phyloP scores from a whole-genome alignment of 2,888 invertebrate genomes.

The Leptopterna dolabrata region DNA sequence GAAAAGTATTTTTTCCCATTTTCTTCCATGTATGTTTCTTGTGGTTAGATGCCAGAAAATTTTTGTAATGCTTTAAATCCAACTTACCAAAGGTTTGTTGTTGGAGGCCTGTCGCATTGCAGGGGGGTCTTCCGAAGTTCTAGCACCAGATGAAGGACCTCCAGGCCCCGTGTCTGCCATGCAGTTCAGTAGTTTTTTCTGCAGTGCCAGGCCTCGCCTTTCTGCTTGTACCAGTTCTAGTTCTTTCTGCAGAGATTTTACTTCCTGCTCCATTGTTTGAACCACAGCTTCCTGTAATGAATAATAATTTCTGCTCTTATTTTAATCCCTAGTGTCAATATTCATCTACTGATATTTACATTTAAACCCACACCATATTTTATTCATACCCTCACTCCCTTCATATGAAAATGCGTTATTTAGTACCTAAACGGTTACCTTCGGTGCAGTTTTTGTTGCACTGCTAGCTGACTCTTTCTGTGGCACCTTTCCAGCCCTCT shows the following conservation, averaged over 20 bases:
- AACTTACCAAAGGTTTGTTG: slow-evolving; percentile 15
- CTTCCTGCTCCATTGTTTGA: slow-evolving; percentile 72
- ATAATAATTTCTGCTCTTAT: too few relatives aligned
- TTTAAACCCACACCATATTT: too few relatives aligned
- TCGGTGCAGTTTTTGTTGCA: background rate
- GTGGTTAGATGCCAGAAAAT: too few relatives aligned
- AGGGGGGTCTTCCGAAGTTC: background rate
- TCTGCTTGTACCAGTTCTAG: slow-evolving; percentile 70
- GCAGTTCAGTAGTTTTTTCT: slow-evolving; percentile 65
- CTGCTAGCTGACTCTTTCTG: too few relatives aligned
- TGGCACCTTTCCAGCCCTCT: background rate
- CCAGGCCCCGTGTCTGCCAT: slow-evolving; percentile 31
- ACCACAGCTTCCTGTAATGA: slow-evolving; percentile 73
- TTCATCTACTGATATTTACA: too few relatives aligned
- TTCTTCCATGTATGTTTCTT: too few relatives aligned
- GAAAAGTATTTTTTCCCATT: too few relatives aligned
- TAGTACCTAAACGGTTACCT: background rate
- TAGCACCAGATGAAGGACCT: background rate
- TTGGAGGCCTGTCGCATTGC: background rate
- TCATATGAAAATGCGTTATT: slow-evolving; percentile 51
- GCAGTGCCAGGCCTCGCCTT: slow-evolving; percentile 69
- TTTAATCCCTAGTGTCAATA: too few relatives aligned
- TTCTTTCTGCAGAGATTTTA: slow-evolving; percentile 71
- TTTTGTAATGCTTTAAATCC: too few relatives aligned
- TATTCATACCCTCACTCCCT: background rate